A percentile compares a stretch with the other conserved stretches of the same genome.
Conservation (phyloP, 2,113 vertebrate genomes). For the Fulica atra region DNA sequence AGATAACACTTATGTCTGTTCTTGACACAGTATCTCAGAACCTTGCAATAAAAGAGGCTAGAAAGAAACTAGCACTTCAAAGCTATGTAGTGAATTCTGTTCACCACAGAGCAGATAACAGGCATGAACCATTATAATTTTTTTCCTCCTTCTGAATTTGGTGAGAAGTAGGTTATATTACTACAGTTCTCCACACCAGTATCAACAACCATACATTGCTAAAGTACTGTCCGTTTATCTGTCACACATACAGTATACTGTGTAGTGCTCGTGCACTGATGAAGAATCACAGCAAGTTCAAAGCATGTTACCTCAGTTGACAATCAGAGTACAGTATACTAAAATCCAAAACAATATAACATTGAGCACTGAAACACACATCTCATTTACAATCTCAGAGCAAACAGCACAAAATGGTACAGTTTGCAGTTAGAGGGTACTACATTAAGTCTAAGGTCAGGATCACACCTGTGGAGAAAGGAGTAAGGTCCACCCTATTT, state of each 20-base stretch:
- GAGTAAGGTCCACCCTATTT: not conserved
- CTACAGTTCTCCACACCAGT: not conserved
- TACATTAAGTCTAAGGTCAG: not conserved
- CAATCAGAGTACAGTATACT: not conserved
- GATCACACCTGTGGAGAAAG: fast-evolving
- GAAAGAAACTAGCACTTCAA: not conserved
- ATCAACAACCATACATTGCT: not conserved
- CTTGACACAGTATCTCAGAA: not conserved
- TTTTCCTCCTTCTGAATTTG: not conserved
- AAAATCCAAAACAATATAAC: not conserved
- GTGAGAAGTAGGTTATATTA: not conserved
- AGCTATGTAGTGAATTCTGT: not conserved
- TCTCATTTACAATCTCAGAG: not conserved
- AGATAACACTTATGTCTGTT: not conserved
- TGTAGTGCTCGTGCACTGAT: not conserved
- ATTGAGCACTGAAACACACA: not conserved
- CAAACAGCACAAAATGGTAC: not conserved
- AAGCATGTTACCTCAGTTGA: not conserved
- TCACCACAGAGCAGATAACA: not conserved
- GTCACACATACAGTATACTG: not conserved
- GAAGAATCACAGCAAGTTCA: not conserved
- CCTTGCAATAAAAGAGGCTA: not conserved
- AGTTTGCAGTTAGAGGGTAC: not conserved
- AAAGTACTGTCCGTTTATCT: not conserved
- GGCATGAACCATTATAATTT: fast-evolving